Percentiles rank a stretch among this genome's conserved stretches.
Conservation (phyloP, 1,140 invertebrate genomes). For the Aphelenchoides avenae region DNA sequence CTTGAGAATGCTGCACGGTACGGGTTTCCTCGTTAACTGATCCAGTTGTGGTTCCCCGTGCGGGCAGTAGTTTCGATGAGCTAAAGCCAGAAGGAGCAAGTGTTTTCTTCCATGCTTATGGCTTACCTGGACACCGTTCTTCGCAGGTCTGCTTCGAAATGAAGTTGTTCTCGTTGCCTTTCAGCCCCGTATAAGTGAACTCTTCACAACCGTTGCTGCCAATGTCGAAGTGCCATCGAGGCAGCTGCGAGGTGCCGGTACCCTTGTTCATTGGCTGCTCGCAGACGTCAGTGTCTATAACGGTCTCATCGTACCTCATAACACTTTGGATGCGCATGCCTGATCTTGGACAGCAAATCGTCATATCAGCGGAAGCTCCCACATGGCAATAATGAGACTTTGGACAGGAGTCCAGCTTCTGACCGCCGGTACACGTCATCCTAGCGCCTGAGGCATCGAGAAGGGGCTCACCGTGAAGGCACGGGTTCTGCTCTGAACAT, state of each 20-base stretch:
- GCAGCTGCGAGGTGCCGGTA: conserved; percentile 34
- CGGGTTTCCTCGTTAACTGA: conserved; percentile 16
- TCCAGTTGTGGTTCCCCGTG: conserved; percentile 53
- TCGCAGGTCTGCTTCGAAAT: conserved; percentile 65
- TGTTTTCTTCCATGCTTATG: conserved; percentile 17
- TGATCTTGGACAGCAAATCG: conserved; percentile 49
- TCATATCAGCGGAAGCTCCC: conserved; percentile 37
- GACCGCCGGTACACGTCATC: conserved; percentile 43
- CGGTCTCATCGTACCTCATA: neutral
- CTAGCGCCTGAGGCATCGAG: conserved; percentile 35
- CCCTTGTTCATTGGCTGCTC: conserved; percentile 46
- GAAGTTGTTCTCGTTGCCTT: conserved; percentile 75
- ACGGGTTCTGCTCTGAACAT: conserved; percentile 55
- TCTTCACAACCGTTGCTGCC: conserved; percentile 25
- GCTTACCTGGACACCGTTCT: conserved; percentile 20
- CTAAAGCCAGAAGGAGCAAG: conserved; percentile 24
- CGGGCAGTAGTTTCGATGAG: conserved; percentile 51
- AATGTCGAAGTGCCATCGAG: conserved; percentile 52
- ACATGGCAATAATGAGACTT: conserved; percentile 49
- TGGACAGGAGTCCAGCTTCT: conserved; percentile 42
- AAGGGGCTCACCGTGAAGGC: conserved; percentile 51
- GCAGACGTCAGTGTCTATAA: conserved; percentile 39
- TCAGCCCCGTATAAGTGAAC: conserved; percentile 36
- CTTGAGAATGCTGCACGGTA: conserved; percentile 52
- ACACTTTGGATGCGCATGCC: conserved; percentile 4